These are phyloP conservation scores for Genyomyrus donnyi DNA, from an alignment of 2,113 vertebrate species.

Conservation along the genomic window DNA sequence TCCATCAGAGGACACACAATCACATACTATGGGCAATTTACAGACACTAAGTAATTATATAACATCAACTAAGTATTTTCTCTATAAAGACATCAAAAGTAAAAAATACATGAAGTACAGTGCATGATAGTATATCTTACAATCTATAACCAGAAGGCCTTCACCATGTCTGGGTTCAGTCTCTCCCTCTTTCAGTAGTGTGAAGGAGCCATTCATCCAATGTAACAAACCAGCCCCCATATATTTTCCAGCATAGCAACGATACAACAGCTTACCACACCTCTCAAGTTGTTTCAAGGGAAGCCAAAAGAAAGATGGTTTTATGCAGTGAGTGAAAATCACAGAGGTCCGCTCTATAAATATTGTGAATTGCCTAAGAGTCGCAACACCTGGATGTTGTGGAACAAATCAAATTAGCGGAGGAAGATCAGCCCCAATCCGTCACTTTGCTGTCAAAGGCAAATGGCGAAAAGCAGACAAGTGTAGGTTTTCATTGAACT, in stretches of 20 bases:
- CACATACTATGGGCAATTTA: background rate
- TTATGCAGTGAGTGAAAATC: conserved; percentile 4
- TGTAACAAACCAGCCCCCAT: background rate
- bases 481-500: background rate
- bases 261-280: background rate
- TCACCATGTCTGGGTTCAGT: background rate
- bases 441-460: conserved; percentile 19
- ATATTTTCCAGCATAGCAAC: conserved; percentile 8
- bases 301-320: background rate
- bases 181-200: background rate
- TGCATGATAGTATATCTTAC: background rate
- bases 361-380: conserved; percentile 24
- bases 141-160: background rate
- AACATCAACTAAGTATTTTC: background rate
- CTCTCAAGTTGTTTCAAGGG: conserved; percentile 12
- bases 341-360: conserved; percentile 5
- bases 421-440: conserved; percentile 26
- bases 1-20: background rate
- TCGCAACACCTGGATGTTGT: conserved; percentile 21
- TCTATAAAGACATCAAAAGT: background rate
- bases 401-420: conserved; percentile 28
- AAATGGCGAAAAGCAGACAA: background rate
- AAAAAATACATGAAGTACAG: background rate
- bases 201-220: background rate
- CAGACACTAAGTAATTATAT: background rate